phyloP scores from a whole-genome alignment of 2,797 vertebrate genomes.

The Anguilla megastoma region DNA sequence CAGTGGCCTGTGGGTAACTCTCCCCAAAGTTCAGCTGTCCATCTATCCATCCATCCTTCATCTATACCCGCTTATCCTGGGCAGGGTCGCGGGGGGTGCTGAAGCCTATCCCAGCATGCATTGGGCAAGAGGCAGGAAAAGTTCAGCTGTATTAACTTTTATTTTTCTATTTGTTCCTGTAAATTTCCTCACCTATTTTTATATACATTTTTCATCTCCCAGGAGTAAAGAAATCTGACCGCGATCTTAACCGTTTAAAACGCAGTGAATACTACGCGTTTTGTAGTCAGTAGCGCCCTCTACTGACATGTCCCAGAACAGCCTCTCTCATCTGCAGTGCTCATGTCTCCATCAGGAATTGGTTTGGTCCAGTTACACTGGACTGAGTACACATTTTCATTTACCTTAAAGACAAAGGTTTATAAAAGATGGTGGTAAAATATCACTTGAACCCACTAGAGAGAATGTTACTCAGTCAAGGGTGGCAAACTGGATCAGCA shows the following conservation, averaged over 20 bases:
- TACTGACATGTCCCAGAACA: neutral
- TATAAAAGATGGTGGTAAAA: neutral
- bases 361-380: neutral
- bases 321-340: neutral
- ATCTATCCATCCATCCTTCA: no score
- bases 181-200: no score
- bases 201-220: neutral
- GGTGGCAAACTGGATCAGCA: neutral
- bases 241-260: neutral
- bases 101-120: no score
- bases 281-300: neutral
- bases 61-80: no score
- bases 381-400: neutral
- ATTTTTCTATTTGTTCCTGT: neutral
- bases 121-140: no score
- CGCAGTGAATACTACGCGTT: neutral
- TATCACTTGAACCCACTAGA: neutral
- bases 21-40: neutral
- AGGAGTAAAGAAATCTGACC: neutral
- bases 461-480: neutral
- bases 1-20: neutral
- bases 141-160: neutral
- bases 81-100: no score
- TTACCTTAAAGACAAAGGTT: neutral
- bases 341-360: neutral